Evolutionary conservation across 2,888 invertebrate genomes (phyloP).

Genomic region (Agrotis ipsilon): DNA sequence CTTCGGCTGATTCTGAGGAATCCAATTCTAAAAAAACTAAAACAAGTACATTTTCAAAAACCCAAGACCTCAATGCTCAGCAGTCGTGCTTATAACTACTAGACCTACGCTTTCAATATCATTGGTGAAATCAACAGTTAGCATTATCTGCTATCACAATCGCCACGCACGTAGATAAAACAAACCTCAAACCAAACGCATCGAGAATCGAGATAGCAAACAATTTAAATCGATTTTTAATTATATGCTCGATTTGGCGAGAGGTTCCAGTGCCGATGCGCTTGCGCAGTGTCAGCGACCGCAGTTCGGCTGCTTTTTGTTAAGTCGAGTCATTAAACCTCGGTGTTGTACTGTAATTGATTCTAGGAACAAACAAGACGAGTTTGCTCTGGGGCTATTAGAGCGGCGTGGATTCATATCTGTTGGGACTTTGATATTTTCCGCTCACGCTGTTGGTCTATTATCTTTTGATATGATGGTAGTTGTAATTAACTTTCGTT

Average conservation of each 20-base stretch:
- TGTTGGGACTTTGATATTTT: slow-evolving; percentile 8
- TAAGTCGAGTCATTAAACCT: slow-evolving; percentile 75
- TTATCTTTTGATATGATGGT: slow-evolving; percentile 9
- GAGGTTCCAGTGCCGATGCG: slow-evolving; percentile 42
- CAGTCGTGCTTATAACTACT: too few species aligned
- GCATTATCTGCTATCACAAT: slow-evolving; percentile 21
- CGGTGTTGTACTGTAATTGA: slow-evolving; percentile 73
- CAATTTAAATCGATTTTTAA: slow-evolving; percentile 62
- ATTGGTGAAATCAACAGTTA: neutral
- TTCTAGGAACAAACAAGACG: slow-evolving; percentile 76
- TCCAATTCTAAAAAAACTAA: too few species aligned
- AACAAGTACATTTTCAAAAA: too few species aligned
- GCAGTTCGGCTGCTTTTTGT: slow-evolving; percentile 70
- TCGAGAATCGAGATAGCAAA: slow-evolving; percentile 29
- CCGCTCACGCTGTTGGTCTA: slow-evolving; percentile 2
- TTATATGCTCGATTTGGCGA: slow-evolving; percentile 61
- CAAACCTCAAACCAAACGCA: slow-evolving; percentile 15
- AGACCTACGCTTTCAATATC: too few species aligned
- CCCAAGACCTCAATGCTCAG: too few species aligned
- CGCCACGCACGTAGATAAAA: slow-evolving; percentile 18
- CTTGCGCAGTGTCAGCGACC: slow-evolving; percentile 71
- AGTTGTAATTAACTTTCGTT: slow-evolving; percentile 14
- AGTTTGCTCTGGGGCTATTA: slow-evolving; percentile 62
- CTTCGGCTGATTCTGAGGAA: too few species aligned
- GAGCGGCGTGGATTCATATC: slow-evolving; percentile 41